Conservation (phyloP, 64 coral and sea anemone genomes). For the Dendrophyllia cribrosa region DNA sequence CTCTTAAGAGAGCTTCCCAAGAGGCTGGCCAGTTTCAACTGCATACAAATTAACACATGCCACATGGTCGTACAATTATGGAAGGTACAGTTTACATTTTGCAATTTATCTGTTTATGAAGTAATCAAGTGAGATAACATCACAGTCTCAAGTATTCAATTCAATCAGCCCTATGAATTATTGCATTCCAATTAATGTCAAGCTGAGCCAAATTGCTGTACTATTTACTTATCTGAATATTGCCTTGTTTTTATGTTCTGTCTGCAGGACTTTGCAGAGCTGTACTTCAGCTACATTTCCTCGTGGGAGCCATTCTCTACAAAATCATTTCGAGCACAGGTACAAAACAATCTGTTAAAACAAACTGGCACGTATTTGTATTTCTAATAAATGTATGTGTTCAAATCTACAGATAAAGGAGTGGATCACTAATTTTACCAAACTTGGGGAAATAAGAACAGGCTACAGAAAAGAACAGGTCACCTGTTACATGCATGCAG, state of each 20-base stretch:
- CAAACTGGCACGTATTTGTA: no score
- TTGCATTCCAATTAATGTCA: no score
- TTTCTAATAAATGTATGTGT: no score
- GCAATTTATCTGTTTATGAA: no score
- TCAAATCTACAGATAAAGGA: constrained; percentile 3
- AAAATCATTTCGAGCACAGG: neutral
- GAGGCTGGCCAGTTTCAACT: neutral
- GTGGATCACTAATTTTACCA: constrained; percentile 24
- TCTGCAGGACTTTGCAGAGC: neutral
- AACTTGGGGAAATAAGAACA: constrained; percentile 21
- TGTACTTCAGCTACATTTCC: constrained; percentile 22
- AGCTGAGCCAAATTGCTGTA: no score
- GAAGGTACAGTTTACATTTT: constrained; percentile 19
- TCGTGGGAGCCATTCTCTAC: constrained; percentile 26
- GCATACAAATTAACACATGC: neutral
- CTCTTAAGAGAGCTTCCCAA: constrained; percentile 14
- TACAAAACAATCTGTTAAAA: no score
- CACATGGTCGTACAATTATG: constrained; percentile 7
- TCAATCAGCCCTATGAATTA: no score
- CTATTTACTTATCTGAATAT: no score
- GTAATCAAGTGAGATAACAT: no score
- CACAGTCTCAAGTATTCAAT: no score
- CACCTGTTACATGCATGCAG: constrained; percentile 35
- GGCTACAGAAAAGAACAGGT: constrained; percentile 55
- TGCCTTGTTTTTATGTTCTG: neutral